Base-by-base conservation (phyloP, 2,888 invertebrate genomes). In the Clunio marinus region DNA sequence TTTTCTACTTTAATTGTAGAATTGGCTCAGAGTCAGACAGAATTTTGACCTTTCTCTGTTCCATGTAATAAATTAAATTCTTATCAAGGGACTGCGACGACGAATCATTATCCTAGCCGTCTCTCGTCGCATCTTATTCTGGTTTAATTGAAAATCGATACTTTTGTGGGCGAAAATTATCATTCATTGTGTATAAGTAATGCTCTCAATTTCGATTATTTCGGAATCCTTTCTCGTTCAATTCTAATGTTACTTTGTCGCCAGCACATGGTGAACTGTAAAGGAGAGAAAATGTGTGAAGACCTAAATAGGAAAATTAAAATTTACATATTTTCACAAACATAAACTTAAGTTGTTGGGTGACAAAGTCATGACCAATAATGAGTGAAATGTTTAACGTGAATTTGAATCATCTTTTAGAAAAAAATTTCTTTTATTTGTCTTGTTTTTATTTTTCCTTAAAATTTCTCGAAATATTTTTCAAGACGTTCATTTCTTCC, bases 131-230 rank as follows among this genome's bases (percentile, higher is more conserved):
- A 22, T 51, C 51, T 20, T 51, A 22, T 35, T 60, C n/a, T 15
- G n/a, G 4, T 15, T 35, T 63, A 63, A 63, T 63, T 63, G 63
- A 63, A 63, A 63, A 63, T 63, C 63, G 35, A 63, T 63, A 63
- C n/a, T 35, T 45, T 24, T 57, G 20, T 51, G 4, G 58, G 57
- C 10, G 57, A 63, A 55, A 63, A 20, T 60, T 60, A 35, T 60
- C 37, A 60, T 63, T 41, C 63, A 45, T 22, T 51, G 17, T 51
- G 51, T 17, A 51, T 22, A 22, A n/a, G n/a, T n/a, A n/a, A n/a
- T n/a, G n/a, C n/a, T n/a, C 51, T 7, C 51, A 22, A 13, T 22
- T 2, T 51, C 51, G 17, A 51, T 22, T 51, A n/a, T 27, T 28
- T 60, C 51, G 22, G 20, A 51, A 32, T 32, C 35, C 35, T 13